Evolutionary conservation across 1,140 invertebrate genomes (phyloP).

Genomic region (Diachasma alloeum): DNA sequence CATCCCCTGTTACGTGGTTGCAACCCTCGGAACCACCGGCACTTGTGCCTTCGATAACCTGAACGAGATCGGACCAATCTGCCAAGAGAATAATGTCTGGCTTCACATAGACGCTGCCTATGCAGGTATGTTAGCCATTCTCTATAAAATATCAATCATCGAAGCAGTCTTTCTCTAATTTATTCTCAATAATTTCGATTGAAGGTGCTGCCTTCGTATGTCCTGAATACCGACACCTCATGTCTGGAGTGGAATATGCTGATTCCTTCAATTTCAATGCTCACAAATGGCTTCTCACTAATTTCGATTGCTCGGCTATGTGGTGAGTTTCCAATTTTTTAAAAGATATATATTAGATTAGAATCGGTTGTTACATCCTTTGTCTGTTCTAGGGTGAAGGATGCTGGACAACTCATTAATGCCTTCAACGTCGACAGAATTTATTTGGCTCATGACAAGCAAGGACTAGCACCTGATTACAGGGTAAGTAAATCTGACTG

Average conservation of each 20-base stretch:
- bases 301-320: constrained; percentile 91
- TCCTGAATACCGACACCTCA: constrained; percentile 84
- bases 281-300: constrained; percentile 92
- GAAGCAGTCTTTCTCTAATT: neutral
- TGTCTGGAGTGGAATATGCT: constrained; percentile 82
- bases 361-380: neutral
- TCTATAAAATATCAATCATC: neutral
- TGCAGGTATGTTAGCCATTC: constrained; percentile 65
- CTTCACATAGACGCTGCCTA: constrained; percentile 91
- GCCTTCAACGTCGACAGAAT: constrained; percentile 93
- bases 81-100: constrained; percentile 80
- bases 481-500: constrained; percentile 63
- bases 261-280: constrained; percentile 92
- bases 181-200: neutral
- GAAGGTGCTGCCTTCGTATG: constrained; percentile 85
- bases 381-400: constrained; percentile 73
- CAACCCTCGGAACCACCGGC: constrained; percentile 90
- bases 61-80: constrained; percentile 82
- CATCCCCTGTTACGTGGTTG: constrained; percentile 83
- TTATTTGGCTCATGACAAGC: constrained; percentile 79
- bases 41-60: constrained; percentile 93
- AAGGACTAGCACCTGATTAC: constrained; percentile 83
- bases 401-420: constrained; percentile 80
- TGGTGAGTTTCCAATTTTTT: constrained; percentile 65
- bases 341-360: neutral